A percentile compares a stretch with the other conserved stretches of the same genome.
phyloP scores from a whole-genome alignment of 2,113 vertebrate genomes.

The Mastomys natalensis region DNA sequence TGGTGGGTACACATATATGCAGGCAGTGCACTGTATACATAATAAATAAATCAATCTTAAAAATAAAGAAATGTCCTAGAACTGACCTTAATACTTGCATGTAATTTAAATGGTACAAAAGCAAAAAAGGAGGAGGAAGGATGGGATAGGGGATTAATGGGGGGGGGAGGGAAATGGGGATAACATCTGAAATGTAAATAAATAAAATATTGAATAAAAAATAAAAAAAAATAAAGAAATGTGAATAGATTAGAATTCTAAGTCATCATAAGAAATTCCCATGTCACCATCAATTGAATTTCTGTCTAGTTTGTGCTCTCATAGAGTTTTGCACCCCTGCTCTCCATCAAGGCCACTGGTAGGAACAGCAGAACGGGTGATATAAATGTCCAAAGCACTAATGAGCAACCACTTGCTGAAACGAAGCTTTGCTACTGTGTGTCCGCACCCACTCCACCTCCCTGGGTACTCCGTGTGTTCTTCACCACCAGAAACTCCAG shows the following conservation, averaged over 20 bases:
- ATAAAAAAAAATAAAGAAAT: neutral
- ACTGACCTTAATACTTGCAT: too few relatives aligned
- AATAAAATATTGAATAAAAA: too few relatives aligned
- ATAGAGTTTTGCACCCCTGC: neutral
- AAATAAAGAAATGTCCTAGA: too few relatives aligned
- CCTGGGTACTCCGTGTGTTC: fast-evolving
- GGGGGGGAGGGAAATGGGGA: too few relatives aligned
- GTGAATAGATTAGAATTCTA: neutral
- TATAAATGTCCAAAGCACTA: neutral
- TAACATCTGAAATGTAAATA: too few relatives aligned
- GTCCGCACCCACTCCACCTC: fast-evolving
- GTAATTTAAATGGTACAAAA: too few relatives aligned
- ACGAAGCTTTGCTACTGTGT: neutral
- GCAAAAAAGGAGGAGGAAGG: too few relatives aligned
- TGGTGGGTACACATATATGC: too few relatives aligned
- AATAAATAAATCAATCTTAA: too few relatives aligned
- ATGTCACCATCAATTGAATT: too few relatives aligned
- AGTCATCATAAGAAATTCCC: neutral
- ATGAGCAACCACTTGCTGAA: neutral
- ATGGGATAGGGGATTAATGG: too few relatives aligned
- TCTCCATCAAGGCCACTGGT: neutral
- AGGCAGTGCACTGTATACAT: too few relatives aligned
- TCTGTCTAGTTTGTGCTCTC: neutral
- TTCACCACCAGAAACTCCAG: neutral
- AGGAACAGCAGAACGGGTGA: neutral